Conservation (phyloP, 1,140 invertebrate genomes). For the Drosophila gunungcola region DNA sequence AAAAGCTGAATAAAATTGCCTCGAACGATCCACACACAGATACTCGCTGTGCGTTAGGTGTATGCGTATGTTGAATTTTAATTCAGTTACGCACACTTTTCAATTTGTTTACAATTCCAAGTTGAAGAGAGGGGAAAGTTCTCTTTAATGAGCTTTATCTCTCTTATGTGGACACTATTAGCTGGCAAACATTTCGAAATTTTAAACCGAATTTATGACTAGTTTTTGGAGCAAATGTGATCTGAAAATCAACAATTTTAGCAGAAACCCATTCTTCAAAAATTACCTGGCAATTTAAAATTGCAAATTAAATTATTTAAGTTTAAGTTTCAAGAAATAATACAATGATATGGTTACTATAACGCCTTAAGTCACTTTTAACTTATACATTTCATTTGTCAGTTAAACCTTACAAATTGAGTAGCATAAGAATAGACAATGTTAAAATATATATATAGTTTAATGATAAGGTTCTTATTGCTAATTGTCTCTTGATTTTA, state of each 20-base stretch:
- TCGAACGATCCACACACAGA: slow-evolving; percentile 54
- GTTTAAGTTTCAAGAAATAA: no score
- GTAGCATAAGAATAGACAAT: no score
- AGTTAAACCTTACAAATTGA: no score
- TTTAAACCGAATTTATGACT: not conserved
- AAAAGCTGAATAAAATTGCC: slow-evolving; percentile 52
- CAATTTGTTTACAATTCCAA: slow-evolving; percentile 49
- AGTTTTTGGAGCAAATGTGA: not conserved
- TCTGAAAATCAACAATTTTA: no score
- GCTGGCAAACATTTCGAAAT: slow-evolving; percentile 2
- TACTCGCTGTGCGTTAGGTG: slow-evolving; percentile 19
- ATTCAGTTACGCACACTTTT: slow-evolving; percentile 57
- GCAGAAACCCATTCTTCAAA: no score
- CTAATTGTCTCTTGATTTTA: not conserved
- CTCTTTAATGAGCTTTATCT: slow-evolving; percentile 4
- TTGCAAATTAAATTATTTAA: no score
- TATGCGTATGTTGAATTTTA: slow-evolving; percentile 38
- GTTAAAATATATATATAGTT: no score
- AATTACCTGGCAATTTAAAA: no score
- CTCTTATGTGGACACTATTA: slow-evolving; percentile 2
- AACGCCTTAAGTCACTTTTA: no score
- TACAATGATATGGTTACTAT: no score
- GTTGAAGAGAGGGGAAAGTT: slow-evolving; percentile 9
- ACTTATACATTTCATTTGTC: no score
- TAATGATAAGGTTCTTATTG: not conserved